Base-by-base conservation (phyloP, 1,140 invertebrate genomes). In the Linepithema humile region DNA sequence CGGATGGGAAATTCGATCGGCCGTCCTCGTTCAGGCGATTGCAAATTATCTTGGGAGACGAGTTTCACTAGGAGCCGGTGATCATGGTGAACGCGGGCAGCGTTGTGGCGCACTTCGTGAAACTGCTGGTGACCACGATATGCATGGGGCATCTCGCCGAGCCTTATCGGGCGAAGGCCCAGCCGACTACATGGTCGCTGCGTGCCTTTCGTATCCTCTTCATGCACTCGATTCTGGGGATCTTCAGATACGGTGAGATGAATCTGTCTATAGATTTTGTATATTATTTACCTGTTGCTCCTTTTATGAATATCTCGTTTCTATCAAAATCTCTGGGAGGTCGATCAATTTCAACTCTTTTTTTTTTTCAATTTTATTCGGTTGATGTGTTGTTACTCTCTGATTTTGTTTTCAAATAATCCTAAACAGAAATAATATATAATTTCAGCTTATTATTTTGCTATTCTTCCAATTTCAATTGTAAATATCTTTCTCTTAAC, bases 121-220 rank as follows among this genome's bases (percentile, higher is more conserved):
- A 94, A 84, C 45, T 93, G 17, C 43, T 91, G 32, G 89, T 93
- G 35, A 94, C 93, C n/a, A 67, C 93, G n/a, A 48, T 80, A 43
- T 94, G 93, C 59, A 93, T 94, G 91, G 86, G 60, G 74, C 89
- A 91, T 83, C 83, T 93, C 43, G 78, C 90, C 64, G 90, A 91
- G 80, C 85, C 88, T 0, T 92, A 88, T 60, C 69, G 88, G 70
- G 83, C 82, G 10, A 90, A 57, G 53, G 77, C 90, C 50, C 73
- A 65, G 29, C 82, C 57, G 32, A 88, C 59, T 12, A 83, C 80
- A 35, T 94, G 93, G 92, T 91, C 92, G 32, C 64, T 92, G 35
- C 85, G 93, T 84, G 93, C 92, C 72, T 92, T 92, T 83, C 92
- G 93, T 89, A 91, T 94, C 57, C 86, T 93, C 32, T 73, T 94